Evolutionary conservation across 2,888 invertebrate genomes (phyloP), one percentile per base, ranked within the genome.

Genomic region (Andricus quercusramuli): DNA sequence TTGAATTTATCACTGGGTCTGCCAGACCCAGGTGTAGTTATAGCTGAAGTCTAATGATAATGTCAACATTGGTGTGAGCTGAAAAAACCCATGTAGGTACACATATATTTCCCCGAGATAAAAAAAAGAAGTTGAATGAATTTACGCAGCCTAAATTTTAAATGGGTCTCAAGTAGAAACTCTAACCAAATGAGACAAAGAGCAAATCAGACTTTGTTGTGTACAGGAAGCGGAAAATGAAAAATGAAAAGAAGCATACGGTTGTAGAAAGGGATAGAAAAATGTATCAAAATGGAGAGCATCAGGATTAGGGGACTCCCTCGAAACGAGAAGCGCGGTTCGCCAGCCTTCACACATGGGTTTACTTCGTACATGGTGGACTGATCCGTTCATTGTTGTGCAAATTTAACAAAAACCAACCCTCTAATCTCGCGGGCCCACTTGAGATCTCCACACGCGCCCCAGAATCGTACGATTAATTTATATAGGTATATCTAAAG

Each of bases 331-430:
- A 64, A 44, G 56, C 68, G 66, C 32, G 62, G 77, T 59, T 47
- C 66, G 70, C 51, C 51, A 47, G 44, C 25, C 70, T 47, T 70
- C 70, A 70, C 70, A 70, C 70, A 47, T 74, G 78, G 78, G 83
- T 84, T 81, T 80, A 79, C 77, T 81, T 84, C 89, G 90, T 92
- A 92, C 92, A 92, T 91, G 92, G 91, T 85, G 83, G 85, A 83
- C 87, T 90, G 90, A 92, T 91, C 92, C 90, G 83, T 79, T 86
- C 89, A 92, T 92, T 92, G 92, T 92, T 91, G 92, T 92, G 92
- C 91, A 92, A 92, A 92, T 92, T 89, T 89, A 91, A 91, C 91
- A 90, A 91, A 92, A 92, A 92, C 91, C 88, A 81, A 87, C 89
- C 89, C 90, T 89, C 90, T 92, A 92, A 92, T 92, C 92, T 84